Base-by-base conservation (phyloP, 2,113 vertebrate species). In the Tragulus kanchil region DNA sequence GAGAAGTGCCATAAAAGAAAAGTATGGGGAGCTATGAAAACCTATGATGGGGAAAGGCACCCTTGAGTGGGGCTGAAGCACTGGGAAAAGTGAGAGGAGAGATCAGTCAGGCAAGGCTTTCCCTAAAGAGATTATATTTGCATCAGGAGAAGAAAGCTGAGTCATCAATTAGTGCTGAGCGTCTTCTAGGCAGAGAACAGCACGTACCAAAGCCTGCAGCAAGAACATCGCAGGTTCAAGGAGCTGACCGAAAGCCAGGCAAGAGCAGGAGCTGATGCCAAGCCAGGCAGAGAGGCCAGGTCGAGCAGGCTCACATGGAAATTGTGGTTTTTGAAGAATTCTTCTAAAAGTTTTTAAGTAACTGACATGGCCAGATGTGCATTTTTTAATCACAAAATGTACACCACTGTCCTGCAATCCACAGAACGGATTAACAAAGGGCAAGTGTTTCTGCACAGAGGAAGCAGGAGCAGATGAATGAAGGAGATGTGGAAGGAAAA, bases 141-240 rank as follows among this genome's bases (percentile, higher is more conserved):
- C 26, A 73, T 23, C 31, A 87, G 69, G 36, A 67, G 81, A 91
- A n/a, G 36, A 89, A 93, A 95, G 64, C 8, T 79, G 54, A 86
- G 54, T 64, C 45, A 59, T 64, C 36, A 79, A 61, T 81, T 79
- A 69, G 36, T 52, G 26, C 92, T 75, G 25, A 78, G 36, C 36
- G 28, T 28, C 36, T 94, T 90, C 67, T 87, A 64, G 75, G 36
- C 11, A 90, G 81, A 87, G 67, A 94, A 90, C 1, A 56, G 54
- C 59, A 73, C 23, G 42, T 56, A 89, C 31, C 52, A 85, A 87
- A 79, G 19, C 48, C 42, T 62, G 75, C 11, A 15, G 17, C 61
- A 79, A 90, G 26, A 64, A 67, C 17, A 75, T 0, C 19, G 52
- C 54, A 82, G 42, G 65, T 58, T 79, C 73, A 65, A 65, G 92